Evolutionary conservation across 2,113 vertebrate genomes (phyloP), one percentile per base, ranked within the genome.

Genomic region (Channa maculata): DNA sequence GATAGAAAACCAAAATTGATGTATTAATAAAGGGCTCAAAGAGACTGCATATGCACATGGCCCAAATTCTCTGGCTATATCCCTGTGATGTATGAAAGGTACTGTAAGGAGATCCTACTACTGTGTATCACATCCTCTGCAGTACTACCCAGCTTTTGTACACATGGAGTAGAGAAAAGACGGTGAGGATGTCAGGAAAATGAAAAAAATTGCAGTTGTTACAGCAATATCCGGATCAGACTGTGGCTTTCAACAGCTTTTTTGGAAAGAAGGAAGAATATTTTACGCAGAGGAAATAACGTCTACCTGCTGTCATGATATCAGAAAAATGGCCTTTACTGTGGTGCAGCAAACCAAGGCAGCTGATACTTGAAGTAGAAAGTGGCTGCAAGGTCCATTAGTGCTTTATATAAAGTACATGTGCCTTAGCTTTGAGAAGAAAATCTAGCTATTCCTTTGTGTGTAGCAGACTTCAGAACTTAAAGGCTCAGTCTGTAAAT

Each of bases 271-370:
- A 10, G 41, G 14, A 45, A 55, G 8, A 54, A 41, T 52, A 6
- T 49, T 15, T 58, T 57, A 41, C 43, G 48, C 15, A 15, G 55
- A 43, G 34, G 73, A 39, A 54, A 77, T 43, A 43, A 75, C 34
- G 33, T 44, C 37, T 13, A 62, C 49, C 50, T 63, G 51, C 43
- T 7, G n/a, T 46, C 33, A 2, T 44, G n/a, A 15, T 37, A 45
- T 12, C 14, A 45, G 49, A 37, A 11, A 39, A 71, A 46, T 34
- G 10, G 48, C 39, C 54, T 65, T 8, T 14, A 59, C 38, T n/a
- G 6, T 5, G 34, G 15, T 39, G 53, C 36, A 49, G 51, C 8
- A 37, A 55, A 55, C 1, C n/a, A 4, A 54, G 48, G 34, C n/a
- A 33, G 3, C 34, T 49, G 50, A 50, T 38, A 15, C 33, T 52